Conservation (phyloP, 1,140 invertebrate genomes). For the Sarcophaga peregrina region DNA sequence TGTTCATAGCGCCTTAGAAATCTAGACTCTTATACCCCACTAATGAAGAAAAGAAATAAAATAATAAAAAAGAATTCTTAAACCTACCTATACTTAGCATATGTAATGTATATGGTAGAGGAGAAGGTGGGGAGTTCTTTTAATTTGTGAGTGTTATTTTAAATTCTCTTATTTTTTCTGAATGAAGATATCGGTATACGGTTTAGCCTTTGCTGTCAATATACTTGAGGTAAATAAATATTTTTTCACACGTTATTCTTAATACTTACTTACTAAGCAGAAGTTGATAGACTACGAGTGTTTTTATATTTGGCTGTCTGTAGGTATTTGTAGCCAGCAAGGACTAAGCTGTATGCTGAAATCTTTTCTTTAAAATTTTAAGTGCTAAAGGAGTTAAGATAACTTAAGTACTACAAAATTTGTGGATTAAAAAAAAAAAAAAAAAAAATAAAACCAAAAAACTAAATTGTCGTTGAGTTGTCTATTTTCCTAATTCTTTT, state of each 20-base stretch:
- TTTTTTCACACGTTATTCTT: not conserved
- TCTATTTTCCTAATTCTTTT: not conserved
- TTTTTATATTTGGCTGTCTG: slow-evolving; percentile 20
- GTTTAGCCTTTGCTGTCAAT: slow-evolving; percentile 63
- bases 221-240: slow-evolving; percentile 39
- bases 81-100: slow-evolving; percentile 26
- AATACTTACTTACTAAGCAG: not conserved
- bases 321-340: slow-evolving; percentile 51
- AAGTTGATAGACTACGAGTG: not conserved
- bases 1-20: too few species aligned
- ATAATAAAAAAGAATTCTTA: not conserved
- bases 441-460: not conserved
- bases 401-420: not conserved
- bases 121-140: not conserved
- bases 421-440: not conserved
- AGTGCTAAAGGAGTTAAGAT: not conserved
- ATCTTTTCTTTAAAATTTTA: slow-evolving; percentile 39
- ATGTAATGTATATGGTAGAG: slow-evolving; percentile 14
- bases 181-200: slow-evolving; percentile 57
- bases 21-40: slow-evolving; percentile 51
- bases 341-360: slow-evolving; percentile 66
- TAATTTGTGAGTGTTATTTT: slow-evolving; percentile 13
- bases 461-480: slow-evolving; percentile 13
- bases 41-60: slow-evolving; percentile 49
- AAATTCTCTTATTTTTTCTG: slow-evolving; percentile 9